Conservation (phyloP, 2,797 vertebrate genomes). For the Nannoperca australis region DNA sequence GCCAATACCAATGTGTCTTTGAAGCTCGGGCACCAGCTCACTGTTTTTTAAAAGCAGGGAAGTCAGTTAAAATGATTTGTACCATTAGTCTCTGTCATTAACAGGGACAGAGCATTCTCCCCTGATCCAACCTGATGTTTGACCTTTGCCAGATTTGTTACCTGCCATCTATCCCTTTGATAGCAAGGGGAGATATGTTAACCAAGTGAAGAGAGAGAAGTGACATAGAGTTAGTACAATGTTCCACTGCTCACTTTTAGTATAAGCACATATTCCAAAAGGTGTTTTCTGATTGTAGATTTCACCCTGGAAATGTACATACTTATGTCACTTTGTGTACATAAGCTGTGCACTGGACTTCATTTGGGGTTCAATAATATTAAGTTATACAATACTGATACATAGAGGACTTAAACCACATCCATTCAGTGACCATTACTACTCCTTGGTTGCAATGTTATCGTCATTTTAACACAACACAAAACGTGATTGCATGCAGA, state of each 20-base stretch:
- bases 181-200: constrained; percentile 18
- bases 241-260: neutral
- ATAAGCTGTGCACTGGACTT: neutral
- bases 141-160: constrained; percentile 40
- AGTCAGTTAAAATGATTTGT: constrained; percentile 41
- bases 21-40: constrained; percentile 2
- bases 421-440: neutral
- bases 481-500: neutral
- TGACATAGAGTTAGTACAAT: neutral
- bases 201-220: neutral
- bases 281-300: neutral
- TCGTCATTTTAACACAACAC: constrained; percentile 14
- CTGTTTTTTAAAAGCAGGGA: constrained; percentile 17
- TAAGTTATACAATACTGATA: neutral
- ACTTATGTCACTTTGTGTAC: neutral
- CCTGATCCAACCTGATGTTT: constrained; percentile 24
- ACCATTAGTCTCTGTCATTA: constrained; percentile 42
- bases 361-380: neutral
- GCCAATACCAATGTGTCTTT: constrained; percentile 43
- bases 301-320: neutral
- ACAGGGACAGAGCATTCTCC: constrained; percentile 17
- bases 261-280: neutral
- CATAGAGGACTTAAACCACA: neutral
- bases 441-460: constrained; percentile 8
- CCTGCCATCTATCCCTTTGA: constrained; percentile 24